These are phyloP conservation scores for Hypanus sabinus DNA, from an alignment of 2,113 vertebrate species.

Conservation along the genomic window DNA sequence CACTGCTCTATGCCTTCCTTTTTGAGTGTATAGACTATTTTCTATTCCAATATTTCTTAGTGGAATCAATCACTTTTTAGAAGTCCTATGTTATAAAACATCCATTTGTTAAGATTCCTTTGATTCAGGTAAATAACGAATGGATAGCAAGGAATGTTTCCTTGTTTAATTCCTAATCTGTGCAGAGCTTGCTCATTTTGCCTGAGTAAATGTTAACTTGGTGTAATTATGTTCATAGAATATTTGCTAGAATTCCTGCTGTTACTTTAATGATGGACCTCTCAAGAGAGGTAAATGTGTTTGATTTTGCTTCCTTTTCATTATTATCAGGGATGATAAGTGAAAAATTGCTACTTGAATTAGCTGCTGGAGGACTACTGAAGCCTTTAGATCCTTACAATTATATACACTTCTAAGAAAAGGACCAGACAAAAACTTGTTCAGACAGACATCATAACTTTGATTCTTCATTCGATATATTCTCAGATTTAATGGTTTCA, in stretches of 20 bases:
- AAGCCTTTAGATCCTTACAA: background rate
- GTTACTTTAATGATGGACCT: background rate
- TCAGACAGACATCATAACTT: background rate
- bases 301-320: background rate
- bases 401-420: background rate
- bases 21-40: too few species aligned
- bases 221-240: background rate
- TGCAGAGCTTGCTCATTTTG: background rate
- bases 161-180: background rate
- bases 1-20: too few species aligned
- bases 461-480: background rate
- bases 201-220: background rate
- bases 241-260: background rate
- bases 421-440: background rate
- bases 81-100: too few species aligned
- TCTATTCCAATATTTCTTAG: too few species aligned
- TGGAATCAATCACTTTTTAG: too few species aligned
- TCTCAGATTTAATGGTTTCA: background rate
- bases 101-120: background rate
- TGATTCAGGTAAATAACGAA: background rate
- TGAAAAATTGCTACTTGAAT: background rate
- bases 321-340: background rate
- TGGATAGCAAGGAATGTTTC: background rate
- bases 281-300: background rate
- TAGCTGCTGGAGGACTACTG: background rate